These are phyloP conservation scores for Aquatica leii DNA, from an alignment of 2,888 invertebrate species.

Conservation along the genomic window DNA sequence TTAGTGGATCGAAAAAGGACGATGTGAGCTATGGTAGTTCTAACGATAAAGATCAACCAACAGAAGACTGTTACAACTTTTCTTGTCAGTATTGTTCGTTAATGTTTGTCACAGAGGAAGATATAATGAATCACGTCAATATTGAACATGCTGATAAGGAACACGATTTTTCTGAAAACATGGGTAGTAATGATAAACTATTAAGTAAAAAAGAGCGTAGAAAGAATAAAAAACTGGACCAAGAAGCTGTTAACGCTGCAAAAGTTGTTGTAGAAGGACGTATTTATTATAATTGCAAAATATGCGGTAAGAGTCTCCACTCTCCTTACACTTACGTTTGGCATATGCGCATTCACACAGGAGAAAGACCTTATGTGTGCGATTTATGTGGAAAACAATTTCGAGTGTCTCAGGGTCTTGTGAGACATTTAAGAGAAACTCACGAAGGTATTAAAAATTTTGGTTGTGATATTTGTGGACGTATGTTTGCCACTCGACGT, in stretches of 20 bases:
- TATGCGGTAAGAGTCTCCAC: conserved; percentile 68
- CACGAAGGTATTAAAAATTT: conserved; percentile 69
- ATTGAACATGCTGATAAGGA: conserved; percentile 46
- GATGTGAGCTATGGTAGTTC: not conserved
- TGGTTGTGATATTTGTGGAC: conserved; percentile 66
- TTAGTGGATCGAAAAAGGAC: not conserved
- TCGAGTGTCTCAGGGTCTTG: conserved; percentile 70
- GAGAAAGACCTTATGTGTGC: conserved; percentile 72
- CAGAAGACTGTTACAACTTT: conserved; percentile 38
- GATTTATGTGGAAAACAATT: conserved; percentile 73
- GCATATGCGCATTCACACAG: conserved; percentile 72
- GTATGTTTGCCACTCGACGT: conserved; percentile 68
- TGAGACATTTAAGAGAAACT: conserved; percentile 69
- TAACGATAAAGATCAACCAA: conserved; percentile 6
- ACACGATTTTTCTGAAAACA: conserved; percentile 22
- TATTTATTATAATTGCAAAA: conserved; percentile 65
- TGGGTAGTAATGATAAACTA: conserved; percentile 14
- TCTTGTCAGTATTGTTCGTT: conserved; percentile 52
- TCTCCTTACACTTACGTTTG: conserved; percentile 70
- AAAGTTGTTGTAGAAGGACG: conserved; percentile 63
- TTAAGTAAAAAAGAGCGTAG: conserved; percentile 41
- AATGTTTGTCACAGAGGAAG: conserved; percentile 48
- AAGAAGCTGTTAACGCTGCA: conserved; percentile 59
- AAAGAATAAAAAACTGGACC: conserved; percentile 54
- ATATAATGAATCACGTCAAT: conserved; percentile 49